A percentile compares a stretch with the other conserved stretches of the same genome.
Evolutionary conservation across 2,797 vertebrate genomes (phyloP).

Genomic region (Iguana delicatissima): DNA sequence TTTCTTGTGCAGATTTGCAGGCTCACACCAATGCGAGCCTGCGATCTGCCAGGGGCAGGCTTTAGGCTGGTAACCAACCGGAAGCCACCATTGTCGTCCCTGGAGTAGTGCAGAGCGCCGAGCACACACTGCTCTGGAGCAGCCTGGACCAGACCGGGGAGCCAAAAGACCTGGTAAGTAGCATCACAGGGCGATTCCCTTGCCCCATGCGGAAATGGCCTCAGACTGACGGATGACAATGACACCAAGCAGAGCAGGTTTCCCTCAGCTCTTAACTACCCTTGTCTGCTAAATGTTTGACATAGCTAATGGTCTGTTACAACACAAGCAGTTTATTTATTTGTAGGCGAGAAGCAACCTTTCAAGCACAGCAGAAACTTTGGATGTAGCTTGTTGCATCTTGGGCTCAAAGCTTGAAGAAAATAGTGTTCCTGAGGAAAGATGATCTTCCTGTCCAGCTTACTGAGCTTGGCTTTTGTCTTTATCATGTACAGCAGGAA

Average conservation of each 20-base stretch:
- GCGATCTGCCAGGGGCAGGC: too few species aligned
- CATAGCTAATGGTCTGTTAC: neutral
- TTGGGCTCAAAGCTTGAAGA: neutral
- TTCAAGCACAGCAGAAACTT: neutral
- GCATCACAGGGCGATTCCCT: too few species aligned
- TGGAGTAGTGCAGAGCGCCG: too few species aligned
- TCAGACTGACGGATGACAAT: neutral
- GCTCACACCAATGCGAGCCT: too few species aligned
- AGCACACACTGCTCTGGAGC: too few species aligned
- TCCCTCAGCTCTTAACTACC: neutral
- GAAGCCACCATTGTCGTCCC: too few species aligned
- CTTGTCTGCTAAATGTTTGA: neutral
- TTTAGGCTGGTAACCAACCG: too few species aligned
- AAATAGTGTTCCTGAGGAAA: neutral
- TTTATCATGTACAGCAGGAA: neutral
- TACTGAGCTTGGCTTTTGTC: neutral
- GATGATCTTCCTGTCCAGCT: neutral
- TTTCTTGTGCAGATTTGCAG: too few species aligned
- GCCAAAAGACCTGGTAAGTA: too few species aligned
- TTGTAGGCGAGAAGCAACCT: neutral
- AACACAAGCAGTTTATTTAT: neutral
- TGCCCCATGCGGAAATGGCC: too few species aligned
- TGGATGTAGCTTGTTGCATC: neutral
- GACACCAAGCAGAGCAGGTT: neutral
- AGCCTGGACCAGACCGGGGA: too few species aligned